Base-by-base conservation (phyloP, 2,797 vertebrate species). In the Triplophysa yarkandensis region DNA sequence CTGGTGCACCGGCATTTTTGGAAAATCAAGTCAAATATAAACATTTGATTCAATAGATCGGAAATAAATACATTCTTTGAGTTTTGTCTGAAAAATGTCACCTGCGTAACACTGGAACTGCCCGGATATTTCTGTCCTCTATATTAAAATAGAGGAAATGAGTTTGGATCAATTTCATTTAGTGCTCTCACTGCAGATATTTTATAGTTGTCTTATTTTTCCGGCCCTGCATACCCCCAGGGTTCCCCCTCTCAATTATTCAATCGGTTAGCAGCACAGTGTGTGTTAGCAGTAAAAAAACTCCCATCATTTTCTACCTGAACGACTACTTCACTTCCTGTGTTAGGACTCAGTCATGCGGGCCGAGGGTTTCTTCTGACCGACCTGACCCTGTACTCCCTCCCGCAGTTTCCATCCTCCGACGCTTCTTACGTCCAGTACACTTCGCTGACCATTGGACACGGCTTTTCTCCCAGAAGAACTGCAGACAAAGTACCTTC, bases 221-320 rank as follows among this genome's bases (percentile, higher is more conserved):
- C n/a, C 10, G 0, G 13, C 27, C 44, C 27, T 16, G 41, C 17
- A 8, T 23, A 34, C 19, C 70, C 27, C 28, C 8, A 23, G 65
- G 63, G 69, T 34, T 54, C 30, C 60, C 32, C 19, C 7, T 2
- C n/a, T 67, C 61, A 77, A 77, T 74, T 74, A 70, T 71, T 71
- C 71, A 81, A n/a, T 57, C 67, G 28, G 43, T 8, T 36, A 44
- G 66, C 44, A 58, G 62, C 23, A 36, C 44, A 27, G 61, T 23
- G 27, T 34, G 46, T 76, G 79, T 77, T 54, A 57, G 58, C 61
- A 71, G 25, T 32, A 75, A 69, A 77, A 28, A 63, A 13, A 28
- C 21, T 16, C 43, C 54, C 54, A 27, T 57, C 30, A 32, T 75
- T 81, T 81, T 78, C 71, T 81, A 78, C 79, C 71, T 78, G 71